Base-by-base conservation (phyloP, 2,113 vertebrate species). In the Cottus gobio region DNA sequence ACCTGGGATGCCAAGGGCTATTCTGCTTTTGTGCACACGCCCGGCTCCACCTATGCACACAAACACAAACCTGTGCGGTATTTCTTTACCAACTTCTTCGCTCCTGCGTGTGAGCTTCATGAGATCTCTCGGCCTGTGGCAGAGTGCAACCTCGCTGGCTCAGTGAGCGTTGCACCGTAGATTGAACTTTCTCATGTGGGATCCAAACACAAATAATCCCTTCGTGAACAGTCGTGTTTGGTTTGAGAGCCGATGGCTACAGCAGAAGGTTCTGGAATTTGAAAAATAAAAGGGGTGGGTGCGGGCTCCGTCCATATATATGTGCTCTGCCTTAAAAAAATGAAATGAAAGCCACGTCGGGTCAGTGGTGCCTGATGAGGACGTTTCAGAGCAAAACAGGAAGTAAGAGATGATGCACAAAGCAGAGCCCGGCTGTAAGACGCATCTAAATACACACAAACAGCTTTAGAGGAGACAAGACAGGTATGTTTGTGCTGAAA, bases 1-100 rank as follows among this genome's bases (percentile, higher is more conserved):
- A 92, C 80, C 71, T 80, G 52, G 77, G 86, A 91, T 91, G 91
- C 92, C 91, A 89, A 82, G 83, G 91, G 87, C 89, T 85, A 85
- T 90, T 87, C 82, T 90, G 86, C 89, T 89, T 90, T 90, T 84
- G 11, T 75, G 69, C 80, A 81, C 88, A 90, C 73, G 78, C 87
- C 81, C 57, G 3, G 9, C 83, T 83, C 79, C 89, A 91, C 88
- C 89, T 90, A 84, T 78, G 63, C 86, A 92, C 85, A 92, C 88
- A 93, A 85, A 91, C 86, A 84, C 78, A 80, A 85, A 88, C 84
- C 78, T 80, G 85, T 37, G 76, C 37, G 1, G 75, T 48, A 22
- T 83, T 82, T 71, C 69, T 64, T 79, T 24, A 20, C 66, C 3
- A 26, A 24, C 52, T 80, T 75, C 60, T 31, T 62, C 44, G 1